These are phyloP conservation scores for Melinaea marsaeus DNA, from an alignment of 2,888 invertebrate species.

Conservation along the genomic window DNA sequence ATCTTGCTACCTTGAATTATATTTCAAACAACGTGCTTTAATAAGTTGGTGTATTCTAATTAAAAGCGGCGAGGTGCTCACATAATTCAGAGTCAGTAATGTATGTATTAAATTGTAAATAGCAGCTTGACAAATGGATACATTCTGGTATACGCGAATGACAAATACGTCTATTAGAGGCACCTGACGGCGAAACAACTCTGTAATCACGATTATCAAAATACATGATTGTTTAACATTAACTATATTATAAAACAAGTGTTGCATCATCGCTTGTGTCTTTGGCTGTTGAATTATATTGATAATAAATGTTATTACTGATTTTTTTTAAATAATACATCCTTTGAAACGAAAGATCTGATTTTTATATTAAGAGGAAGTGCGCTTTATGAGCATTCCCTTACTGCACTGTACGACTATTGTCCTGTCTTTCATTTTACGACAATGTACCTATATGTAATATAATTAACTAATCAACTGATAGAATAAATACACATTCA, in stretches of 20 bases:
- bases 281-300: too few species aligned
- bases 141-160: conserved; percentile 60
- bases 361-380: too few species aligned
- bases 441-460: too few species aligned
- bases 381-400: too few species aligned
- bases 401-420: too few species aligned
- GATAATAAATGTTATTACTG: too few species aligned
- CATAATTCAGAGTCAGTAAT: conserved; percentile 39
- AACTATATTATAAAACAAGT: neutral
- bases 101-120: conserved; percentile 46
- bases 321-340: too few species aligned
- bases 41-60: conserved; percentile 9
- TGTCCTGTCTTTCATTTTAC: too few species aligned
- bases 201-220: conserved; percentile 41
- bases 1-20: neutral
- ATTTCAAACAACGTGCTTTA: conserved; percentile 7
- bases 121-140: conserved; percentile 62
- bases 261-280: too few species aligned
- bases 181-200: conserved; percentile 62
- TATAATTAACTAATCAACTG: too few species aligned
- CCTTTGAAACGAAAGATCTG: too few species aligned
- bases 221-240: conserved; percentile 10
- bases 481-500: too few species aligned
- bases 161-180: conserved; percentile 68
- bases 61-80: conserved; percentile 21